Base-by-base conservation (phyloP, 1,140 invertebrate species). In the Coenobita brevimanus region DNA sequence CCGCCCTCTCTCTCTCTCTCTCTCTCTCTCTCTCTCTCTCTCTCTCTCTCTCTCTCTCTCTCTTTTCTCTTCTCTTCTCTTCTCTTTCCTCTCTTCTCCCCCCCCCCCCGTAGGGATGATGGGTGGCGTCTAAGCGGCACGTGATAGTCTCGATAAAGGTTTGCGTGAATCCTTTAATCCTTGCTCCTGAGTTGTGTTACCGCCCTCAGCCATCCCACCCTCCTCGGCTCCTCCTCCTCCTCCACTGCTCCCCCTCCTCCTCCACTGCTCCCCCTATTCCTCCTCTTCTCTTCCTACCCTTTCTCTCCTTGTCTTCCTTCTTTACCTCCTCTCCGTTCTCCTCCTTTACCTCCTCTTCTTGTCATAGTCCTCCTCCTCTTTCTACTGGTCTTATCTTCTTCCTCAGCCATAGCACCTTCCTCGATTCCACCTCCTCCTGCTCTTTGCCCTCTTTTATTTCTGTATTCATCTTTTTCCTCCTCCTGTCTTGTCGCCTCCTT, bases 131-230 rank as follows among this genome's bases (percentile, higher is more conserved):
- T 80, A 33, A 80, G 78, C 78, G 78, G 27, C n/a, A 38, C 54
- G 78, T 62, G 78, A 80, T 80, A 57, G 78, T 80, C 78, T 80
- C 78, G 78, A 80, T 80, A 80, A 80, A 80, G 78, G 78, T 80
- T 80, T 80, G 78, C 78, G 78, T 83, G 64, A 69, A 54, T 73
- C 64, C 46, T 83, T 46, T 71, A 54, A 69, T 83, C 81, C 81
- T 71, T 69, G 24, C n/a, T 21, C 69, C 69, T 73, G 62, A 80
- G 78, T 80, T 80, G 60, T 54, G 78, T n/a, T 62, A 15, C 46
- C 17, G 46, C 46, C 17, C 46, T 50, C 6, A 50, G 46, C 46
- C 46, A 50, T 50, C 6, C 6, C 46, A 50, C 1, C 67, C 24
- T 10, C 0, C 67, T 24, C 3, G 8, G 21, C 10, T 13, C 0